These are phyloP conservation scores for Lophotriccus pileatus DNA, from an alignment of 2,797 vertebrate species.

Conservation along the genomic window DNA sequence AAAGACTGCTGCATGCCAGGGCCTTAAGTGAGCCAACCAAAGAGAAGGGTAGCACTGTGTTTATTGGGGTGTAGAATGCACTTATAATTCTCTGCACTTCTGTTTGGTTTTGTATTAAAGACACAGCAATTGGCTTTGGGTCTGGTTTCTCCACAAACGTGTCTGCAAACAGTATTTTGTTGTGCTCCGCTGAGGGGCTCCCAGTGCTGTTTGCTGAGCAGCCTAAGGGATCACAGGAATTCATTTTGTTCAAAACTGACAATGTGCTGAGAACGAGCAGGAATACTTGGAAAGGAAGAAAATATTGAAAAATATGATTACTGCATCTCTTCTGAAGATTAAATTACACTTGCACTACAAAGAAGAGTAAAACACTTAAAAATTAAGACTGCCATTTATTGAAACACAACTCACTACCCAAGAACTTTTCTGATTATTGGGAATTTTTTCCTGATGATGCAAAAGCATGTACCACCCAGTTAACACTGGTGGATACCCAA, in stretches of 20 bases:
- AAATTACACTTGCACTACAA: neutral
- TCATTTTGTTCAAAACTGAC: neutral
- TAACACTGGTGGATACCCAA: neutral
- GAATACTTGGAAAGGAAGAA: neutral
- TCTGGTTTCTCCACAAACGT: neutral
- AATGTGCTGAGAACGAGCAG: neutral
- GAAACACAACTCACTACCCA: neutral
- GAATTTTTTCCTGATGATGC: neutral
- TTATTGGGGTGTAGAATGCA: neutral
- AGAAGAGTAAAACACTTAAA: neutral
- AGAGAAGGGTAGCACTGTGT: neutral
- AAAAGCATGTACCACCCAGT: neutral
- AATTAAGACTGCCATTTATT: neutral
- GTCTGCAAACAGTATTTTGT: neutral
- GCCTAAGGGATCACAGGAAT: neutral
- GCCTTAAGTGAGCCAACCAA: neutral
- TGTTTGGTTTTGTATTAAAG: neutral
- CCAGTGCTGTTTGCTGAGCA: neutral
- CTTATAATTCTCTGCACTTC: neutral
- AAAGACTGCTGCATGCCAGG: neutral
- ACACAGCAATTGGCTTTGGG: neutral
- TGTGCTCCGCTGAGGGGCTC: neutral
- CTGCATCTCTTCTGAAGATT: neutral
- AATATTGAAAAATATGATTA: neutral
- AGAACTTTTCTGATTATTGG: neutral